Conservation (phyloP, 2,888 invertebrate species). For the Germaria angustata region DNA sequence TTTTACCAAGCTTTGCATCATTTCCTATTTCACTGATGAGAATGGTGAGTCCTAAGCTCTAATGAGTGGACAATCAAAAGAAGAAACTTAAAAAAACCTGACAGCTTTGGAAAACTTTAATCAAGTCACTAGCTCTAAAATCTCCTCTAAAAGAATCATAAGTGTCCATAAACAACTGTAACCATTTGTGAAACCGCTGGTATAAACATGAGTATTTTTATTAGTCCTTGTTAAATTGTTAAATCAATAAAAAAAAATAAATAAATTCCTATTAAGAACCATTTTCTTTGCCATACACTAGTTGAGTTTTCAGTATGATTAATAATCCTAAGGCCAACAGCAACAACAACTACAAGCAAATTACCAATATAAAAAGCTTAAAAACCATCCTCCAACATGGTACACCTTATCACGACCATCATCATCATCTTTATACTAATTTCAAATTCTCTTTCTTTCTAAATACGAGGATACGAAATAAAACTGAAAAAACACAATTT, state of each 20-base stretch:
- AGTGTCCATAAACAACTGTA: no score
- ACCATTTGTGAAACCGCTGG: background rate
- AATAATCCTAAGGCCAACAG: conserved; percentile 36
- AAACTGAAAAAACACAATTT: conserved; percentile 51
- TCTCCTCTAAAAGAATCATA: no score
- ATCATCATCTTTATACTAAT: conserved; percentile 32
- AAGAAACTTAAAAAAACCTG: no score
- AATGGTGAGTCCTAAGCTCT: no score
- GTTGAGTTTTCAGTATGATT: conserved; percentile 34
- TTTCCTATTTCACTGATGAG: no score
- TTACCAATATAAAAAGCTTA: conserved; percentile 34
- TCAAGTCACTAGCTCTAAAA: no score
- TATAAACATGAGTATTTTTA: background rate
- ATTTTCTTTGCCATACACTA: conserved; percentile 15
- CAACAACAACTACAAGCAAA: conserved; percentile 3
- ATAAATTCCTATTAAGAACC: conserved; percentile 11
- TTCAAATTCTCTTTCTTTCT: conserved; percentile 65
- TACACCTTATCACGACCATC: conserved; percentile 35
- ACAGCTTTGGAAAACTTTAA: no score
- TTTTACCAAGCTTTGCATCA: no score
- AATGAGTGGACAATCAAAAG: no score
- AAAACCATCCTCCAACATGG: conserved; percentile 8
- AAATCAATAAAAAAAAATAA: conserved; percentile 38
- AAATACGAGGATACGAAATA: conserved; percentile 47
- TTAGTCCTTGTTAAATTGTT: conserved; percentile 35